Percentiles rank a stretch among this genome's conserved stretches.
Conservation (phyloP, 2,113 vertebrate species). For the Otis tarda region DNA sequence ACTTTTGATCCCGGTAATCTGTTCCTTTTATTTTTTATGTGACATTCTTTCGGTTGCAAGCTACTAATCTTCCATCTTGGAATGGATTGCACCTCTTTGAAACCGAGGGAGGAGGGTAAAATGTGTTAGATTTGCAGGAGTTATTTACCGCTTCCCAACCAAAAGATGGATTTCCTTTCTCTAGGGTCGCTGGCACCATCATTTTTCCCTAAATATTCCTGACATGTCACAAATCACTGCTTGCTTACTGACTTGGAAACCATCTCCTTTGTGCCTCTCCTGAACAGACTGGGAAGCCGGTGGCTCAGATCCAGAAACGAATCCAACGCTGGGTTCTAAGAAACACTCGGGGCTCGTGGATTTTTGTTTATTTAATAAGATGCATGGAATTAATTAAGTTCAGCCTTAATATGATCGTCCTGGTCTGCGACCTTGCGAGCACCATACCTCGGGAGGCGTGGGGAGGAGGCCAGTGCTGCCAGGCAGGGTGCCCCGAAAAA, state of each 20-base stretch:
- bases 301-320: constrained; percentile 16
- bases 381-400: constrained; percentile 2
- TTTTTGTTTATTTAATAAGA: constrained; percentile 11
- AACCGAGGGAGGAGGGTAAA: not conserved
- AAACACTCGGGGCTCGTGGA: not conserved
- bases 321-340: not conserved
- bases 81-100: not conserved
- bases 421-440: not conserved
- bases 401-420: not conserved
- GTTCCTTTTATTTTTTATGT: not conserved
- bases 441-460: not conserved
- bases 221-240: constrained; percentile 27
- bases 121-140: constrained; percentile 6
- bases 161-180: constrained; percentile 54
- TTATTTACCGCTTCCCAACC: constrained; percentile 5
- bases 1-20: not conserved
- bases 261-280: not conserved
- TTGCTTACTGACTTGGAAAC: constrained; percentile 24
- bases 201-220: constrained; percentile 41
- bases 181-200: not conserved
- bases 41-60: not conserved
- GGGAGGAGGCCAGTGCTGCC: not conserved
- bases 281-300: not conserved
- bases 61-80: constrained; percentile 3
- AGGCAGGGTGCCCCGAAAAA: not conserved